Evolutionary conservation across 2,113 vertebrate species (phyloP).

Genomic region (Motacilla tschutschensis): DNA sequence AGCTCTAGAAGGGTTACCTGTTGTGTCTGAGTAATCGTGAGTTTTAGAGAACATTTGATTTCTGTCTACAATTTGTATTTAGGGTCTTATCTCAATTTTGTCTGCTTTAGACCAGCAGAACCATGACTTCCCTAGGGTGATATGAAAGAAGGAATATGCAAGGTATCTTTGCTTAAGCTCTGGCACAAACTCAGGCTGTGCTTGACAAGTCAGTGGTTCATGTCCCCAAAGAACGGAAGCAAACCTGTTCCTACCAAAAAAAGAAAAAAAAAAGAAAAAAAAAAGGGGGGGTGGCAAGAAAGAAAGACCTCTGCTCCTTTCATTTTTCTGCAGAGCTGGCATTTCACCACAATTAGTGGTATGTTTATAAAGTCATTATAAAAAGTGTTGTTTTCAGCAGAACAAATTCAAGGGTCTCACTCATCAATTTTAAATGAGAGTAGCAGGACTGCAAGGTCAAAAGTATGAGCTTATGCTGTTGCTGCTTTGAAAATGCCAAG

Average conservation of each 20-base stretch:
- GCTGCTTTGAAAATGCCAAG: not conserved
- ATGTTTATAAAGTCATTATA: not conserved
- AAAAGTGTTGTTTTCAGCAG: conserved; percentile 32
- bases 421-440: conserved; percentile 45
- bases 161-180: not conserved
- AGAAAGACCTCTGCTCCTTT: not conserved
- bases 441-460: conserved; percentile 16
- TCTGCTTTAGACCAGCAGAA: not conserved
- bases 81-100: not conserved
- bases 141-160: not conserved
- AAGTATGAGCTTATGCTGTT: not conserved
- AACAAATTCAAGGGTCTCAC: conserved; percentile 23
- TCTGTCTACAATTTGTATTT: not conserved
- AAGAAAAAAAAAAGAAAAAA: not conserved
- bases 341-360: conserved; percentile 6
- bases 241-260: not conserved
- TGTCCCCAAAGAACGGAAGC: not conserved
- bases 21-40: not conserved
- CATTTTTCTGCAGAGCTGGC: conserved; percentile 2
- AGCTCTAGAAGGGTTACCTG: not conserved
- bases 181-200: not conserved
- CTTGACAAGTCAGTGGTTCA: not conserved
- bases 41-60: not conserved
- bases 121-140: not conserved
- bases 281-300: too few species aligned